These are phyloP conservation scores for Lydus trimaculatus DNA, from an alignment of 2,888 invertebrate species.

Conservation along the genomic window DNA sequence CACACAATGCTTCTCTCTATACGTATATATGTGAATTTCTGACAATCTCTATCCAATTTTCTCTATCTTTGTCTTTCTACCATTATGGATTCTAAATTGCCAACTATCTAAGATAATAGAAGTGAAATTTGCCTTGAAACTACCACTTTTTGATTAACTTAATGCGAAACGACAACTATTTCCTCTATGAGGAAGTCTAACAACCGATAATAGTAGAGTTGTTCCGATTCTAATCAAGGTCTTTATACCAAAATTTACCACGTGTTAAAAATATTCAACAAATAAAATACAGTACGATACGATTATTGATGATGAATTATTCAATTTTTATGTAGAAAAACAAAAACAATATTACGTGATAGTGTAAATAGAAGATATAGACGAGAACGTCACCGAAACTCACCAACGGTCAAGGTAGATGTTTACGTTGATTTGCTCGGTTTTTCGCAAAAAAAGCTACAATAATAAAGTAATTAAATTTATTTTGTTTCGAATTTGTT, in stretches of 20 bases:
- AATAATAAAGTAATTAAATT: neutral
- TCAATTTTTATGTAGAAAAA: no score
- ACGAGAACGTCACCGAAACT: neutral
- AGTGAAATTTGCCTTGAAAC: slow-evolving; percentile 3
- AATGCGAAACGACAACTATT: neutral
- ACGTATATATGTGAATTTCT: neutral
- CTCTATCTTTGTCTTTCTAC: neutral
- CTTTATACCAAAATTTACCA: neutral
- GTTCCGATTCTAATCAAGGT: neutral
- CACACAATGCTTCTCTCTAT: neutral
- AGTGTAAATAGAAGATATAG: neutral
- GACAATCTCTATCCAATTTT: neutral
- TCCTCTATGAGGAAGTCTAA: neutral
- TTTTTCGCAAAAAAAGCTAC: neutral
- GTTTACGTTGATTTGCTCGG: neutral
- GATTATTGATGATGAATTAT: no score
- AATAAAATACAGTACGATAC: no score
- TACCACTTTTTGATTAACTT: neutral
- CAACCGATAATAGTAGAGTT: neutral
- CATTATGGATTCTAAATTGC: neutral
- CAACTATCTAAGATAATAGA: slow-evolving; percentile 6
- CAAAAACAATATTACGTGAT: neutral
- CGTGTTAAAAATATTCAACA: neutral
- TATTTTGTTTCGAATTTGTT: neutral
- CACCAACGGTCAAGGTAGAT: neutral